Evolutionary conservation across 2,888 invertebrate genomes (phyloP).

Genomic region (Bugulina stolonifera): DNA sequence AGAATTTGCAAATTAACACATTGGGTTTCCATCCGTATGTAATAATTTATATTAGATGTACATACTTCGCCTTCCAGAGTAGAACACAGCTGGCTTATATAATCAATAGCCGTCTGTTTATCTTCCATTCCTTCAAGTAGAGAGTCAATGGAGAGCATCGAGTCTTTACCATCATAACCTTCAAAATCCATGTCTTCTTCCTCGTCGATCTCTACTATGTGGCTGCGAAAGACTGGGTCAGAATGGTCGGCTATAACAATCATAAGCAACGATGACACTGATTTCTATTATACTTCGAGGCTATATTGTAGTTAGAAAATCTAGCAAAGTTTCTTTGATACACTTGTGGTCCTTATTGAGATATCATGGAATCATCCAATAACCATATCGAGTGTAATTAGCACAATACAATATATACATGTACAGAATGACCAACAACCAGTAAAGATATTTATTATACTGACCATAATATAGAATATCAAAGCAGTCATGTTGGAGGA

Average conservation of each 20-base stretch:
- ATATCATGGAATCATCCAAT: too few species aligned
- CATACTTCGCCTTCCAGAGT: not conserved
- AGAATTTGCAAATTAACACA: not conserved
- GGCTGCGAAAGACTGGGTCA: constrained; percentile 20
- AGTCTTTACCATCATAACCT: not conserved
- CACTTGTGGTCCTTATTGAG: too few species aligned
- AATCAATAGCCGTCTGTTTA: not conserved
- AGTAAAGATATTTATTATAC: too few species aligned
- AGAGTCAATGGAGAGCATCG: not conserved
- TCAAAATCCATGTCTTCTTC: constrained; percentile 2
- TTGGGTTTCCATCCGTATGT: not conserved
- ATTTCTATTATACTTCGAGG: too few species aligned
- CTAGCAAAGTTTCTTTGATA: too few species aligned
- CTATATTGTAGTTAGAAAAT: too few species aligned
- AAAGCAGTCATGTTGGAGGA: constrained; percentile 38
- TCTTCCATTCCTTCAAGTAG: constrained; percentile 15
- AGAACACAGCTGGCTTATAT: not conserved
- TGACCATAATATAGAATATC: constrained; percentile 29
- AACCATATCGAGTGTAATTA: too few species aligned
- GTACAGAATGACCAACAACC: too few species aligned
- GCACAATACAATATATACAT: too few species aligned
- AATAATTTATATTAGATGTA: not conserved
- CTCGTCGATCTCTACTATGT: not conserved
- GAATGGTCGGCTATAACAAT: not conserved
- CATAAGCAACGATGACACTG: too few species aligned